phyloP scores from a whole-genome alignment of 2,113 vertebrate species.

The Lates calcarifer region DNA sequence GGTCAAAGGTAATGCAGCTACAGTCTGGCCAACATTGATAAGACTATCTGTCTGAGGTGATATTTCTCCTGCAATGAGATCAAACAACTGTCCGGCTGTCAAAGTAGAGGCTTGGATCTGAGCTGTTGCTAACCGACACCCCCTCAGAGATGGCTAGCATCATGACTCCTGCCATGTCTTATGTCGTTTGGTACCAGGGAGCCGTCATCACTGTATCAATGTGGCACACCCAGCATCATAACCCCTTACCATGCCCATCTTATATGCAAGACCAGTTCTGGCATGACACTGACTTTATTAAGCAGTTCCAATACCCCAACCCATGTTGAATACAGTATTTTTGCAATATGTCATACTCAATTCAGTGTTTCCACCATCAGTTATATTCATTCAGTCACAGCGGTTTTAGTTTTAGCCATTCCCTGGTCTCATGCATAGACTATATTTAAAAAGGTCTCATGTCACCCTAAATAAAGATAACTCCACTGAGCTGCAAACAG shows the following conservation, averaged over 20 bases:
- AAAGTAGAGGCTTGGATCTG: slow-evolving; percentile 53
- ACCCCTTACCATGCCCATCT: not conserved
- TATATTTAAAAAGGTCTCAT: too few relatives aligned
- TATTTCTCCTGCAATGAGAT: slow-evolving; percentile 61
- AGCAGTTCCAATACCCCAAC: not conserved
- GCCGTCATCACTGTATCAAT: not conserved
- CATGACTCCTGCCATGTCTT: slow-evolving; percentile 32
- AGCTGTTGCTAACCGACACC: slow-evolving; percentile 48
- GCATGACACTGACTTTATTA: not conserved
- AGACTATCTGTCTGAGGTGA: slow-evolving; percentile 46
- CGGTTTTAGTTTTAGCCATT: not conserved
- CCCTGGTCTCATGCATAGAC: not conserved
- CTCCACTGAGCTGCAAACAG: not conserved
- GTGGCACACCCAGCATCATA: not conserved
- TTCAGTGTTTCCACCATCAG: not conserved
- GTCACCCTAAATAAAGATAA: not conserved
- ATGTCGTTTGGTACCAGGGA: slow-evolving; percentile 32
- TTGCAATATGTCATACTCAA: too few relatives aligned
- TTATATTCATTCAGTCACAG: too few relatives aligned
- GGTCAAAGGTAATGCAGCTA: slow-evolving; percentile 26
- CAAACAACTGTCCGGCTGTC: slow-evolving; percentile 56
- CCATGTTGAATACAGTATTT: not conserved
- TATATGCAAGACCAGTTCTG: not conserved
- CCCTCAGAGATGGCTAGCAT: slow-evolving; percentile 42
- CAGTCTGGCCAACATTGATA: slow-evolving; percentile 54